Evolutionary conservation across 2,888 invertebrate genomes (phyloP).

Genomic region (Zelleria hepariella): DNA sequence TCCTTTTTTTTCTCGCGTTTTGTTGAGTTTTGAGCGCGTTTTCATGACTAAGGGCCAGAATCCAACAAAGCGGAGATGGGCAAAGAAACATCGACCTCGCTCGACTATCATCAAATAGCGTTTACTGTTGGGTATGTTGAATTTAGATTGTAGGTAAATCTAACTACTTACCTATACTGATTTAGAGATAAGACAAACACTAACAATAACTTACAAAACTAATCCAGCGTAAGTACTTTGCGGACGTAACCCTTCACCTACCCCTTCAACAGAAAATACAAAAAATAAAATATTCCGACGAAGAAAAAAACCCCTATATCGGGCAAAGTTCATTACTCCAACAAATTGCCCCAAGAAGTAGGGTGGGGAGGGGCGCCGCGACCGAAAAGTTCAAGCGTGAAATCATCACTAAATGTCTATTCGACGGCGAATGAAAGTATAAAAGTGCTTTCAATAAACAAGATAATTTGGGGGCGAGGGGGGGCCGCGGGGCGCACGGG

Average conservation of each 20-base stretch:
- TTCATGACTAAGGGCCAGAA: not conserved
- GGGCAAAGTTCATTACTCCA: slow-evolving; percentile 4
- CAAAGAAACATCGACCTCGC: too few species aligned
- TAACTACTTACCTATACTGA: too few species aligned
- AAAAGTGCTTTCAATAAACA: slow-evolving; percentile 68
- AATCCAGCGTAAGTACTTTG: too few species aligned
- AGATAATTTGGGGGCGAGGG: slow-evolving; percentile 47
- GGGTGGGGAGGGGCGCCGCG: not conserved
- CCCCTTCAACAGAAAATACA: not conserved
- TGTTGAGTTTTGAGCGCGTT: not conserved
- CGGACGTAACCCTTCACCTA: not conserved
- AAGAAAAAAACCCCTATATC: not conserved
- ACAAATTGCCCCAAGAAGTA: slow-evolving; percentile 7
- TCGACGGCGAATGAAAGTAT: slow-evolving; percentile 52
- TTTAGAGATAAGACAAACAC: too few species aligned
- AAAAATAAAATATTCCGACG: not conserved
- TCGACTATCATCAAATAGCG: too few species aligned
- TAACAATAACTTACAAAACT: too few species aligned
- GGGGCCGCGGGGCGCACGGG: slow-evolving; percentile 14
- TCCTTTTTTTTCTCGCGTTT: not conserved
- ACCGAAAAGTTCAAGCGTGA: slow-evolving; percentile 22
- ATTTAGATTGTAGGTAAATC: too few species aligned
- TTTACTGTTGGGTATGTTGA: too few species aligned
- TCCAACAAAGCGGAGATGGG: too few species aligned
- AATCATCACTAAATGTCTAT: slow-evolving; percentile 51